Conservation (phyloP, 2,888 invertebrate genomes). For the Sepioteuthis lessoniana region DNA sequence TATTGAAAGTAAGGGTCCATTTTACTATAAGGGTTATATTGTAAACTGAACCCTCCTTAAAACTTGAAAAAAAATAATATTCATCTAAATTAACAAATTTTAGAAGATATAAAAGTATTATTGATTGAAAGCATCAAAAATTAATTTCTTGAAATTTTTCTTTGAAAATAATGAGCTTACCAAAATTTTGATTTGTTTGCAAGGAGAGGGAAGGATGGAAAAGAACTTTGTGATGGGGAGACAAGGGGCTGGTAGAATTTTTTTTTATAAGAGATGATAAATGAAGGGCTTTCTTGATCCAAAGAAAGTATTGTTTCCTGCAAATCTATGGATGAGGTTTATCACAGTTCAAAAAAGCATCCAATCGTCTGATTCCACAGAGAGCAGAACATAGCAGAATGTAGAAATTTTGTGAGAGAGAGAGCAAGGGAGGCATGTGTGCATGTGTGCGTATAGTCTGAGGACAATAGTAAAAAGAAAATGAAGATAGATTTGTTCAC, state of each 20-base stretch:
- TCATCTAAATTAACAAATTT: too few relatives aligned
- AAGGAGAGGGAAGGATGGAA: not conserved
- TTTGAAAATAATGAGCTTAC: too few relatives aligned
- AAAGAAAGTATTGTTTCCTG: not conserved
- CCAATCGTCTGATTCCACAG: not conserved
- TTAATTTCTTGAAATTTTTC: too few relatives aligned
- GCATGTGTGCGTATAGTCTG: too few relatives aligned
- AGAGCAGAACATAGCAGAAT: not conserved
- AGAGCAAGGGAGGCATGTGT: not conserved
- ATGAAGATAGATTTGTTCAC: not conserved
- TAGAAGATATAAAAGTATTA: too few relatives aligned
- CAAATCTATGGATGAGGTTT: constrained; percentile 14
- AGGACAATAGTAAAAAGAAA: not conserved
- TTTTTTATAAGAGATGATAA: not conserved
- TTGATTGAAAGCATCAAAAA: too few relatives aligned
- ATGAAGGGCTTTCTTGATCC: not conserved
- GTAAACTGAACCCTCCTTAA: too few relatives aligned
- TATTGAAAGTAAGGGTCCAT: too few relatives aligned
- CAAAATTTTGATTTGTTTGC: too few relatives aligned
- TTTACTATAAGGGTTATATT: too few relatives aligned
- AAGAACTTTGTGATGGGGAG: not conserved
- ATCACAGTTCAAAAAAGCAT: constrained; percentile 11
- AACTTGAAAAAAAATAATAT: too few relatives aligned
- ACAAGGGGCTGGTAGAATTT: not conserved
- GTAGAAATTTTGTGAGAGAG: not conserved